Evolutionary conservation across 2,797 vertebrate species (phyloP), one percentile per base, ranked within the genome.

Genomic region (Peromyscus attwateri): DNA sequence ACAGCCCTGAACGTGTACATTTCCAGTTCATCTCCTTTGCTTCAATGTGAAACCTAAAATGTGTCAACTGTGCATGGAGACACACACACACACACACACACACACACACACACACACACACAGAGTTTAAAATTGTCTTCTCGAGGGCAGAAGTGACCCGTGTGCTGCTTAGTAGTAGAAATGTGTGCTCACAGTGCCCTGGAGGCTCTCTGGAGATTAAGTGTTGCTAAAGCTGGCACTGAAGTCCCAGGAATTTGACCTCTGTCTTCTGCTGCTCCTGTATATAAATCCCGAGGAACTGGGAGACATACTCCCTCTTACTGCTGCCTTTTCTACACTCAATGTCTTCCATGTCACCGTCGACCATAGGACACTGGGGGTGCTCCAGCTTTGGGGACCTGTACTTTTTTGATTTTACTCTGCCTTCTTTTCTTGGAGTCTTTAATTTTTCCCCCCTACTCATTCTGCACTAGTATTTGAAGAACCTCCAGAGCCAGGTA

Each of bases 31-130:
- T 71, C 87, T 57, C 40, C 49, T 94, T 91, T 83, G n/a, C 55
- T 91, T 75, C 80, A 40, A 60, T 83, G 62, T 92, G 64, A 92
- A 79, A 89, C 19, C 8, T 75, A 60, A 84, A 91, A 57, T 81
- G 43, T 29, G 43, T 71, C 40, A 49, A 49, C 7, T 12, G 37
- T 83, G 60, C 60, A 16, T 1, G 29, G 23, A 40, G n/a, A 82
- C 21, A 52, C 43, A 68, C 60, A 31, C 70, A 82, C 14, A 70
- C 25, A 57, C 6, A 29, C 55, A 82, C 21, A 52, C 43, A 68
- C 60, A 31, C 70, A 82, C 14, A 40, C 55, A 82, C 21, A 52
- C 43, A 68, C 60, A 31, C 70, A 82, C 14, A 70, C 25, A 57
- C 6, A 29, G 4, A 73, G 3, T 87, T 89, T 71, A 60, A 49